Evolutionary conservation across 1,140 invertebrate genomes (phyloP).

Genomic region (Zophobas atratus): DNA sequence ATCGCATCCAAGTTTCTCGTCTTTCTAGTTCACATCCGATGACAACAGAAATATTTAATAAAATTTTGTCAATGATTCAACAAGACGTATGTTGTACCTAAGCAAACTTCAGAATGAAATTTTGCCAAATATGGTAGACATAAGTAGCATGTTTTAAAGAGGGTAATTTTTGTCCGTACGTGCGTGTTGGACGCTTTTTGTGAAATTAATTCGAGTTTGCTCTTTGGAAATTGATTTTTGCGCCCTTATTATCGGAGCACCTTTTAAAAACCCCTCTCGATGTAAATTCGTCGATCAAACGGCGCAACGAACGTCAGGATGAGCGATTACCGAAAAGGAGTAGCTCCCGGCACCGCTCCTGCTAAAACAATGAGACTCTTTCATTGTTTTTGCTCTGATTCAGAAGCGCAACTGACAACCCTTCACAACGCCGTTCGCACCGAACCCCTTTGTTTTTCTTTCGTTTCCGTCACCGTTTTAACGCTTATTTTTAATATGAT

Average conservation of each 20-base stretch:
- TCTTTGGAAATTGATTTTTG: too few species aligned
- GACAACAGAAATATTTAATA: too few species aligned
- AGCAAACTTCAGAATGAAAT: too few species aligned
- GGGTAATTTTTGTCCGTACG: too few species aligned
- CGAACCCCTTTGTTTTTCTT: constrained; percentile 66
- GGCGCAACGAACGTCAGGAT: constrained; percentile 57
- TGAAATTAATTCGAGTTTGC: too few species aligned
- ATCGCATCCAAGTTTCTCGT: too few species aligned
- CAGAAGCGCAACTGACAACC: constrained; percentile 65
- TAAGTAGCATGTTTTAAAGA: too few species aligned
- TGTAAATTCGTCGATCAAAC: constrained; percentile 54
- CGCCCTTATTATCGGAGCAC: neutral
- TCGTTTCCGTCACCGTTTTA: constrained; percentile 65
- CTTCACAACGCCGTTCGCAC: constrained; percentile 62
- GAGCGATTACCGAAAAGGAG: constrained; percentile 63
- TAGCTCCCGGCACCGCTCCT: constrained; percentile 53
- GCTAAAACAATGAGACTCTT: constrained; percentile 66
- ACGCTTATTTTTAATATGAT: constrained; percentile 69
- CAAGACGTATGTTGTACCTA: too few species aligned
- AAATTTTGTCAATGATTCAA: too few species aligned
- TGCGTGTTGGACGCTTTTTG: too few species aligned
- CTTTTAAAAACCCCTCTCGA: neutral
- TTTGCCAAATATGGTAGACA: too few species aligned
- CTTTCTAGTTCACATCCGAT: too few species aligned
- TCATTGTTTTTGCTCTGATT: constrained; percentile 67